A percentile compares a stretch with the other conserved stretches of the same genome.
Conservation (phyloP, 1,140 invertebrate genomes). For the Cotesia typhae region DNA sequence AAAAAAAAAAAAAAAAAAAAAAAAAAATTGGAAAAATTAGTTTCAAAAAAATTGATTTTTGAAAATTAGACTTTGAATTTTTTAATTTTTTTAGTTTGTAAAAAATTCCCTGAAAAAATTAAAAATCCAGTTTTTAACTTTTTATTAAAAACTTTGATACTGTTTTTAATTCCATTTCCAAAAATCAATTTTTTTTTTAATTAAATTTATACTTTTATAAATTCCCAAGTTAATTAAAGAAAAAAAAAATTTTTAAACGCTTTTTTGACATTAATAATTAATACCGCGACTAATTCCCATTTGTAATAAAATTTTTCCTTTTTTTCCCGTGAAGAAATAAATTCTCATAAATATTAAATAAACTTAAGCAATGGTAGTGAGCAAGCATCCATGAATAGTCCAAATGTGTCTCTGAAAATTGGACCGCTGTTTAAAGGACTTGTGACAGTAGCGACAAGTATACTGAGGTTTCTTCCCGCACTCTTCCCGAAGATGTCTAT, state of each 20-base stretch:
- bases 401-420: constrained; percentile 42
- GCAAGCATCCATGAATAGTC: constrained; percentile 39
- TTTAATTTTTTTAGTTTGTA: too few relatives aligned
- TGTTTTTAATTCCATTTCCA: neutral
- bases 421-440: constrained; percentile 52
- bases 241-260: too few relatives aligned
- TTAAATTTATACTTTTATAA: too few relatives aligned
- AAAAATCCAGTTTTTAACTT: too few relatives aligned
- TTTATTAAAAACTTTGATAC: too few relatives aligned
- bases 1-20: too few relatives aligned
- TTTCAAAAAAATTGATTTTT: too few relatives aligned
- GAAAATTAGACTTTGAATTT: too few relatives aligned
- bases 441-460: constrained; percentile 65
- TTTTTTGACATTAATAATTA: neutral
- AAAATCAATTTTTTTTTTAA: neutral
- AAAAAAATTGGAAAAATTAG: too few relatives aligned
- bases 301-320: constrained; percentile 41
- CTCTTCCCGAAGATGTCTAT: constrained; percentile 67
- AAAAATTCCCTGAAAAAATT: too few relatives aligned
- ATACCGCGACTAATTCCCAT: constrained; percentile 10
- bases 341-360: neutral
- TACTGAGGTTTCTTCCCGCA: constrained; percentile 68
- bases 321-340: constrained; percentile 48
- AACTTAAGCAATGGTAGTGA: constrained; percentile 51
- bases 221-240: neutral